A percentile compares a stretch with the other conserved stretches of the same genome.
These are phyloP conservation scores for Rutilus rutilus DNA, from an alignment of 2,113 vertebrate species.

Conservation along the genomic window DNA sequence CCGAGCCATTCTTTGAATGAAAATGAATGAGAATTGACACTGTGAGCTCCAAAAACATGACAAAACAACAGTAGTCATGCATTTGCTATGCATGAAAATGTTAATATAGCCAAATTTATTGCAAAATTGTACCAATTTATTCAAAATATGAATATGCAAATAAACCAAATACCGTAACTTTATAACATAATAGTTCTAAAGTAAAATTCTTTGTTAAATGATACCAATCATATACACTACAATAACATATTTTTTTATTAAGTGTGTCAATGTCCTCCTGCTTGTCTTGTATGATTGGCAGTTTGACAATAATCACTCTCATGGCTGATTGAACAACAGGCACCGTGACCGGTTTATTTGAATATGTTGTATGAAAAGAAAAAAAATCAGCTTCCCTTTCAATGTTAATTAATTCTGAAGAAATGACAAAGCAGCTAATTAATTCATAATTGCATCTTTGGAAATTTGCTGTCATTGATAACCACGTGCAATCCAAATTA, in stretches of 20 bases:
- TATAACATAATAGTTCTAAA: background rate
- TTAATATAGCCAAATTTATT: too few relatives aligned
- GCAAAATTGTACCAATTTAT: too few relatives aligned
- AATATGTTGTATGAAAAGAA: slow-evolving; percentile 41
- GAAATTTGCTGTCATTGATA: slow-evolving; percentile 25
- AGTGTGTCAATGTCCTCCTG: background rate
- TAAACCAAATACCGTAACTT: too few relatives aligned
- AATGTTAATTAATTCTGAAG: slow-evolving; percentile 58
- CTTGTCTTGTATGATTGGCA: background rate
- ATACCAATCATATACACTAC: background rate
- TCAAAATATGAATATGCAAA: too few relatives aligned
- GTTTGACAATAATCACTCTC: slow-evolving; percentile 9
- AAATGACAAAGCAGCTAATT: slow-evolving; percentile 61
- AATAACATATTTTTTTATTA: background rate
- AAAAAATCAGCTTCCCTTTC: slow-evolving; percentile 46
- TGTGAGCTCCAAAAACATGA: too few relatives aligned
- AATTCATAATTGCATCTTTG: slow-evolving; percentile 55
- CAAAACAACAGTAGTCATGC: background rate
- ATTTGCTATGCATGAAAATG: too few relatives aligned
- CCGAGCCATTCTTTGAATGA: too few relatives aligned
- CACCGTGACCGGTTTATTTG: background rate
- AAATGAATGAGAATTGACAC: too few relatives aligned
- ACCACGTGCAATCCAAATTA: slow-evolving; percentile 35
- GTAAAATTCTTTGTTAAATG: background rate
- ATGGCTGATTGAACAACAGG: slow-evolving; percentile 14